Base-by-base conservation (phyloP, 2,113 vertebrate species). In the Otocyon megalotis region DNA sequence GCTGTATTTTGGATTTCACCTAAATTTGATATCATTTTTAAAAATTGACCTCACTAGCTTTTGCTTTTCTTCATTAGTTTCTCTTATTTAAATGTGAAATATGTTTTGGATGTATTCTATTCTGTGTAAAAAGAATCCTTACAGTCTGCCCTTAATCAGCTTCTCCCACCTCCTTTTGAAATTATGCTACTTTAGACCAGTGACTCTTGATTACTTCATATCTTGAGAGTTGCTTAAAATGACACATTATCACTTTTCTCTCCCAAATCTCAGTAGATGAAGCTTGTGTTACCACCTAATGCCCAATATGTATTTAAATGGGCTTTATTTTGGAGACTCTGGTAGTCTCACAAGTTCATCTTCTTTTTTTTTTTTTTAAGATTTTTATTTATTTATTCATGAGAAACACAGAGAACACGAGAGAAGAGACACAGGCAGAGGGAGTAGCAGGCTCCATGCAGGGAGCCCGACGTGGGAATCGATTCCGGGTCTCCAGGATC, bases 191-290 rank as follows among this genome's bases (percentile, higher is more conserved):
- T 56, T 72, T 67, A 79, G 90, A 82, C 15, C 22, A 88, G 53
- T 58, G 54, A 74, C n/a, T 79, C 32, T 87, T 89, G 30, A 93
- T 60, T 79, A 88, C 94, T 71, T 82, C 48, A 30, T 94, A 9
- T 87, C 58, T 94, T 95, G 22, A 88, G n/a, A 65, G 58, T 91
- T 94, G 58, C 54, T 90, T 91, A 43, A 92, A 95, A 91, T 93
- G 58, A 88, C 3, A 65, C 2, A 35, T 96, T 37, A 87, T 89
- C n/a, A 90, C 74, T 60, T 28, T 60, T 67, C 20, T 65, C n/a
- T 77, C 48, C 8, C 65, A 9, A 74, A 17, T 86, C 43, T 94
- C 89, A 93, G 76, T n/a, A 96, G 71, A 72, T 58, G 37, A 88
- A 93, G 11, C 10, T 30, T 82, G 60, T 85, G 30, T 60, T 88